A percentile compares a stretch with the other conserved stretches of the same genome.
phyloP scores from a whole-genome alignment of 1,140 invertebrate species.

The Ridgeia piscesae region DNA sequence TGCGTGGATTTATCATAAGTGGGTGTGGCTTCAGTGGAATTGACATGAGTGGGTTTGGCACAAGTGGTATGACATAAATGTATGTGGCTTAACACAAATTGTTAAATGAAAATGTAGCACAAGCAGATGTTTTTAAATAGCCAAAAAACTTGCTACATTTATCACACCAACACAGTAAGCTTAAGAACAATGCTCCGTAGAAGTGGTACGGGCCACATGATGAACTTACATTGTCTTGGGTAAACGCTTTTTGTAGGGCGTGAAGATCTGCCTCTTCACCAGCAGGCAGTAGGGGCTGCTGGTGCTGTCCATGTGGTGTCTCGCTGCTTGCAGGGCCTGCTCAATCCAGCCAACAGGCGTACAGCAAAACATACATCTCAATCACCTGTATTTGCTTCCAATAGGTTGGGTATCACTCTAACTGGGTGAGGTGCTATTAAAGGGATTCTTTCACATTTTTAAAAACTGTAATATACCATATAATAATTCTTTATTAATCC shows the following conservation, averaged over 20 bases:
- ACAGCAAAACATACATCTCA: neutral
- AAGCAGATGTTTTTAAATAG: too few species aligned
- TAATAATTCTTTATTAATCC: too few species aligned
- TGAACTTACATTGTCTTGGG: slow-evolving; percentile 25
- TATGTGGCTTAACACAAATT: too few species aligned
- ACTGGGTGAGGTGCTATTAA: too few species aligned
- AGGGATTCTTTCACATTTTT: too few species aligned
- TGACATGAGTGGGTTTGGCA: neutral
- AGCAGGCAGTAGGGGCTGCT: slow-evolving; percentile 58
- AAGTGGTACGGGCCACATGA: neutral
- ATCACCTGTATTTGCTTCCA: neutral
- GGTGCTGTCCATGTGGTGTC: slow-evolving; percentile 55
- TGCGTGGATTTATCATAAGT: neutral
- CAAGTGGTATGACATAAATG: too few species aligned
- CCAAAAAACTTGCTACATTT: too few species aligned
- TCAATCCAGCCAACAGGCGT: neutral
- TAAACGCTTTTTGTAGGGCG: slow-evolving; percentile 52
- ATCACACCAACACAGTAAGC: neutral
- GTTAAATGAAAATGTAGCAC: too few species aligned
- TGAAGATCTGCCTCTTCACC: slow-evolving; percentile 59
- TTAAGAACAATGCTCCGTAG: neutral
- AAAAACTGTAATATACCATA: too few species aligned
- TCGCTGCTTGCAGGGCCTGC: slow-evolving; percentile 53
- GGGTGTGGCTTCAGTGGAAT: neutral
- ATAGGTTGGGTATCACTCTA: neutral